Evolutionary conservation across 2,888 invertebrate species (phyloP), one percentile per base, ranked within the genome.

Genomic region (Drosophila conformis): DNA sequence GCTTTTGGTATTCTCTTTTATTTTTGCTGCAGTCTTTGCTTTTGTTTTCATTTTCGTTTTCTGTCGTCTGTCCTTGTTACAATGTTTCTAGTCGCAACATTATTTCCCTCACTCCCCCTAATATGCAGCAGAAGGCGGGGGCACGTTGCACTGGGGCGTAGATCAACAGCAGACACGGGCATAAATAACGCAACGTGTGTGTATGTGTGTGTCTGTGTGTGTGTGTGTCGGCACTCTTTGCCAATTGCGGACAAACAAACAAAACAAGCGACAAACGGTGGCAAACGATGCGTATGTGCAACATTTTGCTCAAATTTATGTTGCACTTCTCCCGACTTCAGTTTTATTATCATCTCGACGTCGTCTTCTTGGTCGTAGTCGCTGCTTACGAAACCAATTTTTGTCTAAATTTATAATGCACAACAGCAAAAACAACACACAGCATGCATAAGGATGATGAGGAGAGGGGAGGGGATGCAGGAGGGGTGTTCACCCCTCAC

Each of bases 231-330:
- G 77, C 61, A 63, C 62, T 77, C 78, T 77, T 81, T 81, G 78
- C 67, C 82, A 78, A 76, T 76, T 76, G 73, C 78, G 70, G 59
- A 62, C 51, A 80, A 61, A 71, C 71, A 70, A 70, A 75, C 64
- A 58, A 75, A 75, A 73, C 62, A 42, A 52, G 70, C 53, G 52
- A 35, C 46, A 46, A 46, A 46, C 46, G 46, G 51, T 48, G 40
- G 64, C 80, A 40, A 68, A 83, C 87, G 82, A 48, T 79, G 89
- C 85, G 85, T 85, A 85, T 85, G 89, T 78, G 85, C 80, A 86
- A 89, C 77, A 88, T 88, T 86, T 73, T 77, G 82, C 67, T 68
- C 58, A 86, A 89, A 87, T 90, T 90, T 87, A 90, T 90, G 89
- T 89, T 87, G 89, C 85, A 89, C 87, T 89, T 87, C 79, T 83